Base-by-base conservation (phyloP, 2,888 invertebrate species). In the Spisula subtruncata region DNA sequence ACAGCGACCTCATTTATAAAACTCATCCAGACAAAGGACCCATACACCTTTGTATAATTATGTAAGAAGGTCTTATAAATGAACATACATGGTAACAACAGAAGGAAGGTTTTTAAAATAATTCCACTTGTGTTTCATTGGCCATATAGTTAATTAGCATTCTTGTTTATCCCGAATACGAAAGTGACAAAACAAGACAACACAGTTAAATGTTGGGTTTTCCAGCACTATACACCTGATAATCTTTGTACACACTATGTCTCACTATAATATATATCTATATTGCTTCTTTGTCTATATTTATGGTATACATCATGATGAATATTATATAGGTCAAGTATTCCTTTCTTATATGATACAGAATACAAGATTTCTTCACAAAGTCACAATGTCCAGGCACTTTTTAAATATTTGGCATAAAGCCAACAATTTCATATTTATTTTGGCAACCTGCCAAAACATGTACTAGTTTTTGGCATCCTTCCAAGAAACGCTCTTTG, bases 201-300 rank as follows among this genome's bases (percentile, higher is more conserved):
- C 60, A 25, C 25, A n/a, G 10, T 66, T 25, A 66, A 6, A 66
- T 0, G 0, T 66, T 10, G 25, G 6, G 10, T n/a, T 66, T 66
- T 25, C 5, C 60, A 66, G n/a, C 60, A 66, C 60, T 66, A 66
- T 66, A 66, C 25, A 66, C 10, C 60, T 66, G 60, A 66, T 66
- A 10, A 25, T 66, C 25, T 25, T 25, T 25, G 25, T 66, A n/a
- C 20, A 60, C 6, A 18, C 1, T 8, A n/a, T n/a, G 18, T 66
- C n/a, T 25, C n/a, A n/a, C 2, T 66, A 25, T 66, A 32, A 75
- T 75, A 32, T 35, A 75, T 75, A 75, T 75, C 32, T 35, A 71
- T 35, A 75, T 75, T 75, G 35, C 35, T 75, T 25, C 18, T 16
- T 1, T 32, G 25, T 35, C 75, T 35, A 35, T 25, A 32, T 60